phyloP scores from a whole-genome alignment of 2,797 vertebrate genomes.

The Microtus obscurus region DNA sequence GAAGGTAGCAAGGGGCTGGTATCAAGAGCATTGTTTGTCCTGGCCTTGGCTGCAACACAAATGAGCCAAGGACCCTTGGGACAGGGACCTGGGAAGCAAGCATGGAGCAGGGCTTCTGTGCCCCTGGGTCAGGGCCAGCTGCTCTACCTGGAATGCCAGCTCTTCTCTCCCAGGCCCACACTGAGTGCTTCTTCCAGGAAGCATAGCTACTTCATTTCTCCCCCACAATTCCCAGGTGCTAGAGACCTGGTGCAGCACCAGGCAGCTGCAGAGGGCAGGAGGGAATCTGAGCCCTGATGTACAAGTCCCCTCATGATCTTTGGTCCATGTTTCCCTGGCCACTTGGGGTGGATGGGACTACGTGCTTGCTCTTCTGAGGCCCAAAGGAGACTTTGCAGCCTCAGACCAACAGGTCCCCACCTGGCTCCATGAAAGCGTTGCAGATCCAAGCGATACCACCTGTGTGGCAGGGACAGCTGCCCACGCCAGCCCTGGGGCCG shows the following conservation, averaged over 20 bases:
- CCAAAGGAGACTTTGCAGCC: background rate
- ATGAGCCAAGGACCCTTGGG: background rate
- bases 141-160: slow-evolving; percentile 10
- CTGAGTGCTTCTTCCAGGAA: slow-evolving; percentile 30
- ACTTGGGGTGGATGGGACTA: background rate
- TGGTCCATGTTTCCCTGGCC: background rate
- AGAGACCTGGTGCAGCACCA: too few relatives aligned
- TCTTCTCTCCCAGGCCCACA: slow-evolving; percentile 5
- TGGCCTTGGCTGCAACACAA: background rate
- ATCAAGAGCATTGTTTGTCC: background rate
- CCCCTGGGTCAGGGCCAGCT: background rate
- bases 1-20: background rate
- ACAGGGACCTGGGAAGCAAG: background rate
- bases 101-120: rapidly evolving
- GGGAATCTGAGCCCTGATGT: too few relatives aligned
- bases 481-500: background rate
- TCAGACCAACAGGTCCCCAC: background rate
- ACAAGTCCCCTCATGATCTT: background rate
- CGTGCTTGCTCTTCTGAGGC: background rate
- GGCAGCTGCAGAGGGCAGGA: too few relatives aligned
- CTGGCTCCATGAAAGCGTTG: background rate
- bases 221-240: background rate
- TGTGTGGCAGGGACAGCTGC: background rate
- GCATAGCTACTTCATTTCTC: background rate
- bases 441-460: background rate